These are phyloP conservation scores for Latrodectus geometricus DNA, from an alignment of 1,140 invertebrate genomes.

Conservation along the genomic window DNA sequence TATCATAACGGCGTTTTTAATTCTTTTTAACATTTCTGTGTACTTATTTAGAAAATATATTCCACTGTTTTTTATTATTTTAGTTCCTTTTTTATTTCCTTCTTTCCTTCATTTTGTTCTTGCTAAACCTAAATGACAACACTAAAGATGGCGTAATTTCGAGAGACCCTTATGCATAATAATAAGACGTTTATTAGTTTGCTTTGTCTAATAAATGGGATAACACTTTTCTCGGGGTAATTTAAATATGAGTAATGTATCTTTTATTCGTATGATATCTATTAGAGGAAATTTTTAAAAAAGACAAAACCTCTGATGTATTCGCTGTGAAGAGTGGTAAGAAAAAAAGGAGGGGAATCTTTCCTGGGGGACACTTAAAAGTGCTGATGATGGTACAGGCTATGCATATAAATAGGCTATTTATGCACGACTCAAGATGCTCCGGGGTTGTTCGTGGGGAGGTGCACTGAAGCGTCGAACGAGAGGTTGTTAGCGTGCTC, in stretches of 20 bases:
- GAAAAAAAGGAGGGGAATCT: slow-evolving; percentile 1
- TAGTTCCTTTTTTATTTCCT: background rate
- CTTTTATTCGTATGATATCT: slow-evolving; percentile 29
- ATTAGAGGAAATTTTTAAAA: background rate
- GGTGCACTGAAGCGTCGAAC: no score
- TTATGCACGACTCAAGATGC: slow-evolving; percentile 25
- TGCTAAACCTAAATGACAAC: background rate
- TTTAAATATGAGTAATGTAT: slow-evolving; percentile 38
- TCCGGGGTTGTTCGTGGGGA: no score
- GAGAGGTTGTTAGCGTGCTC: no score
- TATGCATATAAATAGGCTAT: background rate
- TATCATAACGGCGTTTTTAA: no score
- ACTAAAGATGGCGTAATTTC: background rate
- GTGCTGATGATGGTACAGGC: background rate
- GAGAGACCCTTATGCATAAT: slow-evolving; percentile 17
- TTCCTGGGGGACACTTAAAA: slow-evolving; percentile 16
- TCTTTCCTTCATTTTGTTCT: background rate
- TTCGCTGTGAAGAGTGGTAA: background rate
- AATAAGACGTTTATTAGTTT: slow-evolving; percentile 42
- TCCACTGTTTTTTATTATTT: background rate
- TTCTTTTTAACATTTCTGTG: background rate
- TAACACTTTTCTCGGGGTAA: slow-evolving; percentile 13
- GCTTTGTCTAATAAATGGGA: slow-evolving; percentile 15
- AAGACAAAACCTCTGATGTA: background rate
- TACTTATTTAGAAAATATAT: background rate